A percentile compares a stretch with the other conserved stretches of the same genome.
Evolutionary conservation across 2,888 invertebrate species (phyloP).

Genomic region (Mythimna pallens): DNA sequence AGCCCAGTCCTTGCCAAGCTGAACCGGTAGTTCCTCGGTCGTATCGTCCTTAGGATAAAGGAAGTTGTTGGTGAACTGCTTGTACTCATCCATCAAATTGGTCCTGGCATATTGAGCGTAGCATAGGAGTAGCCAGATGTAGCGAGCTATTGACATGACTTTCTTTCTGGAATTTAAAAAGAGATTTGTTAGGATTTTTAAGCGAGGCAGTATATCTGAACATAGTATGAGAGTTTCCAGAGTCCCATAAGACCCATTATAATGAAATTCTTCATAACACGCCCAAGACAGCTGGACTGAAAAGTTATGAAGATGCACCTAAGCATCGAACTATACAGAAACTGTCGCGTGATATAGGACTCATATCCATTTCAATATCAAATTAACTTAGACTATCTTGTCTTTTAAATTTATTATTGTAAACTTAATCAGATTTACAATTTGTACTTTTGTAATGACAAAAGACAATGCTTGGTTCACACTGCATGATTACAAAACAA

Average conservation of each 20-base stretch:
- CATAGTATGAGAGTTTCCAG: neutral
- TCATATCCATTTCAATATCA: neutral
- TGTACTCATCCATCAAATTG: slow-evolving; percentile 80
- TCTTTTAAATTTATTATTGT: neutral
- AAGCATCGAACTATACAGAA: neutral
- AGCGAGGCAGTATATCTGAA: neutral
- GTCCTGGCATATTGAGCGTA: slow-evolving; percentile 79
- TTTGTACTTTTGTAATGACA: too few relatives aligned
- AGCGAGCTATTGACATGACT: slow-evolving; percentile 76
- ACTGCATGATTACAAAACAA: slow-evolving; percentile 12
- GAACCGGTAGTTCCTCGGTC: slow-evolving; percentile 76
- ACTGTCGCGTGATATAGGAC: neutral
- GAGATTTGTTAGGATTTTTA: neutral
- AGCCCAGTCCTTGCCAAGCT: slow-evolving; percentile 76
- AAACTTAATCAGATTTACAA: too few relatives aligned
- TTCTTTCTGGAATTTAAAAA: slow-evolving; percentile 36
- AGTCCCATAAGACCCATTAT: neutral
- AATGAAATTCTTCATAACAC: neutral
- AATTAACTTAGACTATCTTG: neutral
- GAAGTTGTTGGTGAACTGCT: slow-evolving; percentile 74
- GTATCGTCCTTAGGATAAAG: slow-evolving; percentile 72
- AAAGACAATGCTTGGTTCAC: neutral
- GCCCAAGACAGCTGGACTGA: too few relatives aligned
- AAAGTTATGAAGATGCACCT: neutral
- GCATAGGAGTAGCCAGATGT: slow-evolving; percentile 83